These are phyloP conservation scores for Drosophila cracens DNA, from an alignment of 2,888 invertebrate genomes.

Conservation along the genomic window DNA sequence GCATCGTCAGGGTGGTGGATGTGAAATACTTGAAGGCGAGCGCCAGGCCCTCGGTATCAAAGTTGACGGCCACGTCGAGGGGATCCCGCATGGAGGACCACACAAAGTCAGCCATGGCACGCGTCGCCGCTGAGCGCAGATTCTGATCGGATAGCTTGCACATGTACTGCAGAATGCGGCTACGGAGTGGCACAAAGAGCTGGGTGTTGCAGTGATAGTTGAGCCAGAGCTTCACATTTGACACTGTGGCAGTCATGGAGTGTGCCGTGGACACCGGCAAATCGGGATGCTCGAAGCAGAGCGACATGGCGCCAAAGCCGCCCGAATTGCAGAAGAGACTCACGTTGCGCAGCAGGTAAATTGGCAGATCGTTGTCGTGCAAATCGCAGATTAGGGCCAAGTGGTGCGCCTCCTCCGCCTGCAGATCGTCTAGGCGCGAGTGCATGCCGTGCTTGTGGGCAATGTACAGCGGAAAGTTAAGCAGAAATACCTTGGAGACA, in stretches of 20 bases:
- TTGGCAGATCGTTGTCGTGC: constrained; percentile 96
- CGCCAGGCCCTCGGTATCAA: constrained; percentile 94
- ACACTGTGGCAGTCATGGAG: constrained; percentile 95
- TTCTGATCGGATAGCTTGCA: constrained; percentile 97
- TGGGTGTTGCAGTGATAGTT: constrained; percentile 96
- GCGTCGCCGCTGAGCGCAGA: constrained; percentile 93
- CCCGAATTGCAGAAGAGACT: constrained; percentile 96
- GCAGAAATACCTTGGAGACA: constrained; percentile 94
- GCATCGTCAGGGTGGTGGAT: constrained; percentile 96
- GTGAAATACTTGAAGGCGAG: constrained; percentile 98
- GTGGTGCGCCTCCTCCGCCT: constrained; percentile 91
- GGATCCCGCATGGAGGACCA: constrained; percentile 98
- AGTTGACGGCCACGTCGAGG: constrained; percentile 92
- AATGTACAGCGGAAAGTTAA: constrained; percentile 95
- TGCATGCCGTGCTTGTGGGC: constrained; percentile 94
- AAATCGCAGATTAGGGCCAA: constrained; percentile 90
- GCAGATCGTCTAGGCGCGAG: constrained; percentile 92
- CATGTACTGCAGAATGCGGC: constrained; percentile 95
- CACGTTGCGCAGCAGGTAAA: constrained; percentile 95
- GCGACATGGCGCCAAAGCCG: constrained; percentile 94
- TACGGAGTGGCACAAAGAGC: constrained; percentile 93
- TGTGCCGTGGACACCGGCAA: constrained; percentile 95
- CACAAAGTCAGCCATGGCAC: constrained; percentile 98
- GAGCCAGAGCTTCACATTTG: constrained; percentile 96
- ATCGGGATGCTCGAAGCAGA: constrained; percentile 92